phyloP scores from a whole-genome alignment of 2,888 invertebrate species.

The Sabellastarte sp. region DNA sequence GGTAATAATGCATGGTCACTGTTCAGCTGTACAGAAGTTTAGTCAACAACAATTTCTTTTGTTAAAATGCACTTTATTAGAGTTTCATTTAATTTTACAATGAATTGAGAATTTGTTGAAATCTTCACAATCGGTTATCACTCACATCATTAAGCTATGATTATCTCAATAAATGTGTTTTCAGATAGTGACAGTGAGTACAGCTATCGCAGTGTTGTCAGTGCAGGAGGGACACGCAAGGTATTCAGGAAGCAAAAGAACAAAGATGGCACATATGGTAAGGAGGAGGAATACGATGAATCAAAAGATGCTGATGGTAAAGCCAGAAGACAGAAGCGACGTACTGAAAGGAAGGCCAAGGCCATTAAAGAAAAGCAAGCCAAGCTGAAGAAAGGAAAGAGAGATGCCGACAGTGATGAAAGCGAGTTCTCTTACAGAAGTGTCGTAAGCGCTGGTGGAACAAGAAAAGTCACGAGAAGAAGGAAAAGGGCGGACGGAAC shows the following conservation, averaged over 20 bases:
- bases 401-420: conserved; percentile 50
- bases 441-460: conserved; percentile 52
- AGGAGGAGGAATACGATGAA: conserved; percentile 54
- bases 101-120: too few relatives aligned
- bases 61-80: too few relatives aligned
- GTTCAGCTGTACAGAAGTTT: too few relatives aligned
- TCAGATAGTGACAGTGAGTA: conserved; percentile 50
- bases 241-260: conserved; percentile 45
- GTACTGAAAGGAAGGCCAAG: conserved; percentile 41
- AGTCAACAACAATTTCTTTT: too few relatives aligned
- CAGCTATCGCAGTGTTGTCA: conserved; percentile 49
- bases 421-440: conserved; percentile 55
- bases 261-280: conserved; percentile 51
- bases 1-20: too few relatives aligned
- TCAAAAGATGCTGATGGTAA: conserved; percentile 47
- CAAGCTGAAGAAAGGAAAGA: conserved; percentile 33
- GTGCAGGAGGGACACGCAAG: conserved; percentile 54
- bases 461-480: conserved; percentile 47
- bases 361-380: conserved; percentile 20
- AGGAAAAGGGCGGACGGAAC: conserved; percentile 51
- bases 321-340: conserved; percentile 44
- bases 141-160: too few relatives aligned
- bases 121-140: too few relatives aligned
- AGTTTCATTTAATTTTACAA: too few relatives aligned
- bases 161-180: too few relatives aligned